phyloP scores from a whole-genome alignment of 1,140 invertebrate species.

The Halesus radiatus region DNA sequence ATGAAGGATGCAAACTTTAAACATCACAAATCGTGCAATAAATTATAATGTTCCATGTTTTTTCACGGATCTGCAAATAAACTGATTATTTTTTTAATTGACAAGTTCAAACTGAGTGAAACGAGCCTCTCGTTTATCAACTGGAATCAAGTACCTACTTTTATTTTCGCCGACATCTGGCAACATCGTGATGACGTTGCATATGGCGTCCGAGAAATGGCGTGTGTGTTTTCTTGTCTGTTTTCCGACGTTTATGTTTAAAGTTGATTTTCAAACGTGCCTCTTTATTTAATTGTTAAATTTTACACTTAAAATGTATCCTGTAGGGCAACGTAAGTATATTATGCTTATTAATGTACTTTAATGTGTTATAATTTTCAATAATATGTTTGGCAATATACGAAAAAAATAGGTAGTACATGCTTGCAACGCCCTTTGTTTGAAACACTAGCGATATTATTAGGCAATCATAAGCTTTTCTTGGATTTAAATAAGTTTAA shows the following conservation, averaged over 20 bases:
- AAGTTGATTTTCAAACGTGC: slow-evolving; percentile 19
- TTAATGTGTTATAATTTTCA: slow-evolving; percentile 35
- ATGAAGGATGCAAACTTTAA: too few relatives aligned
- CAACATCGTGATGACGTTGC: slow-evolving; percentile 50
- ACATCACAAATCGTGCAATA: too few relatives aligned
- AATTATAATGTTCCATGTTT: too few relatives aligned
- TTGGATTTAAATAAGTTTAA: neutral
- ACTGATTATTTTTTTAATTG: too few relatives aligned
- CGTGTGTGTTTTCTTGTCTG: slow-evolving; percentile 45
- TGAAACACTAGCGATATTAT: slow-evolving; percentile 38
- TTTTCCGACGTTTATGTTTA: slow-evolving; percentile 43
- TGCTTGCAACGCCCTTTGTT: slow-evolving; percentile 47
- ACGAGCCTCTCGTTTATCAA: neutral
- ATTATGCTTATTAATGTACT: neutral
- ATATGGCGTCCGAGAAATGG: slow-evolving; percentile 50
- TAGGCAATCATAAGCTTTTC: slow-evolving; percentile 21
- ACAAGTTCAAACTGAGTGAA: too few relatives aligned
- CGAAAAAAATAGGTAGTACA: slow-evolving; percentile 29
- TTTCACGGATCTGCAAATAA: too few relatives aligned
- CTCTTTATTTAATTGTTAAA: slow-evolving; percentile 43
- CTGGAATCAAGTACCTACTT: too few relatives aligned
- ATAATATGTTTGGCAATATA: slow-evolving; percentile 35
- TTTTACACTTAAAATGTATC: slow-evolving; percentile 66
- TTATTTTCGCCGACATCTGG: neutral
- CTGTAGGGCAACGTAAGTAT: slow-evolving; percentile 70